Evolutionary conservation across 2,797 vertebrate genomes (phyloP), one percentile per base, ranked within the genome.

Genomic region (Sebastes paucispinis): DNA sequence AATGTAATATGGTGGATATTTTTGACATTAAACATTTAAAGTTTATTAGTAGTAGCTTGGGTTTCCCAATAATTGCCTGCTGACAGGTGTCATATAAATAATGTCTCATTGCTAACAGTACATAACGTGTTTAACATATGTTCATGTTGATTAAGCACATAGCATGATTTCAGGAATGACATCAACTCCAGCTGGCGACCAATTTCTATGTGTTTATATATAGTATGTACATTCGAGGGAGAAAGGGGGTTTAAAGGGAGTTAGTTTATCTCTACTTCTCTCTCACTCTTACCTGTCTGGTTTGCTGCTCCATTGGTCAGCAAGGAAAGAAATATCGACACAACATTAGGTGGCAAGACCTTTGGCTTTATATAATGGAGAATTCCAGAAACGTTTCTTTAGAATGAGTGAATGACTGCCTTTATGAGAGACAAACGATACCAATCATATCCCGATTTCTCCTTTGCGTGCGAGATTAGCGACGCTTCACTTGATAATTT

Each of bases 221-320:
- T 34, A 3, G 57, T 32, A 69, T 73, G 25, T 36, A 77, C 12
- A 81, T 52, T 66, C 3, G n/a, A 20, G 22, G n/a, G 6, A 58
- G 24, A 11, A 11, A 75, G 55, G 68, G n/a, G 34, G 4, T 63
- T 76, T 59, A n/a, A 73, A 77, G 57, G 66, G 69, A 71, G 77
- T 79, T 88, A n/a, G 73, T 68, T 77, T 65, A 70, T 39, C 68
- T 80, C 14, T 55, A 31, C 31, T 47, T 81, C 27, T 84, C 75
- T 84, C 75, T 84, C 57, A 55, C 29, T 95, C 98, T 99, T 97
- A 99, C 98, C 98, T 99, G 98, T 99, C 98, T 86, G 98, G 98
- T 96, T 99, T 99, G 97, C 98, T 99, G 97, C 96, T 99, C 98
- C 98, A 96, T 96, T 96, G 96, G 97, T 96, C 92, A 95, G 97